Percentiles rank a stretch among this genome's conserved stretches.
Evolutionary conservation across 2,113 vertebrate genomes (phyloP).

Genomic region (Pollimyrus isidori): DNA sequence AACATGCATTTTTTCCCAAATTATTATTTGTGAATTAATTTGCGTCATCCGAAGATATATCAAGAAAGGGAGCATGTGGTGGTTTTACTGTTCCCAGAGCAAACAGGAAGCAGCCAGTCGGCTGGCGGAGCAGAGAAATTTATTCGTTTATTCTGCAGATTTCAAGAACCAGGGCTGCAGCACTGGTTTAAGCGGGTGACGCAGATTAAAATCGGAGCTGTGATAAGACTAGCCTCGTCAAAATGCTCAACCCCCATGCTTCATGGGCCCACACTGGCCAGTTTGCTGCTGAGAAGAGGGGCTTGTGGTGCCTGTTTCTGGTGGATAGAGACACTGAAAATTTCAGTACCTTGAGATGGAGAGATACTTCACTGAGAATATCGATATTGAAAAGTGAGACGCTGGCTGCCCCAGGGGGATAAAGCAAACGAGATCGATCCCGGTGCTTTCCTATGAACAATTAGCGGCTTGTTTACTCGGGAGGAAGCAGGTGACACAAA

Average conservation of each 20-base stretch:
- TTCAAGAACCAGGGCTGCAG: not conserved
- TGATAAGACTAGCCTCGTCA: not conserved
- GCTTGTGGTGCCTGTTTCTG: not conserved
- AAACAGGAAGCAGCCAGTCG: not conserved
- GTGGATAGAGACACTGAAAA: not conserved
- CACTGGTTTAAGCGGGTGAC: not conserved
- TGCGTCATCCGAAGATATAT: not conserved
- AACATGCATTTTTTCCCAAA: not conserved
- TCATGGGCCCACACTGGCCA: not conserved
- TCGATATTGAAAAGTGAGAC: not conserved
- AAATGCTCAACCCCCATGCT: not conserved
- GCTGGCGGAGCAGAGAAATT: not conserved
- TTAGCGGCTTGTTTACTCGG: not conserved
- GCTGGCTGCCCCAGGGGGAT: not conserved
- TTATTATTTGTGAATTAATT: constrained; percentile 5
- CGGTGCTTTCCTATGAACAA: not conserved
- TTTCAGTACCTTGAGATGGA: not conserved
- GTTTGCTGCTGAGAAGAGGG: not conserved
- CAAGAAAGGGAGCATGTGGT: not conserved
- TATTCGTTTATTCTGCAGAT: not conserved
- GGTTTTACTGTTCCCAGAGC: not conserved
- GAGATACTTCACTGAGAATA: not conserved
- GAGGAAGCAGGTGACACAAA: not conserved
- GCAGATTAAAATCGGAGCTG: not conserved
- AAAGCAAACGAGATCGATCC: not conserved